These are phyloP conservation scores for Dipodomys ordii DNA, from an alignment of 2,113 vertebrate species.

Conservation along the genomic window DNA sequence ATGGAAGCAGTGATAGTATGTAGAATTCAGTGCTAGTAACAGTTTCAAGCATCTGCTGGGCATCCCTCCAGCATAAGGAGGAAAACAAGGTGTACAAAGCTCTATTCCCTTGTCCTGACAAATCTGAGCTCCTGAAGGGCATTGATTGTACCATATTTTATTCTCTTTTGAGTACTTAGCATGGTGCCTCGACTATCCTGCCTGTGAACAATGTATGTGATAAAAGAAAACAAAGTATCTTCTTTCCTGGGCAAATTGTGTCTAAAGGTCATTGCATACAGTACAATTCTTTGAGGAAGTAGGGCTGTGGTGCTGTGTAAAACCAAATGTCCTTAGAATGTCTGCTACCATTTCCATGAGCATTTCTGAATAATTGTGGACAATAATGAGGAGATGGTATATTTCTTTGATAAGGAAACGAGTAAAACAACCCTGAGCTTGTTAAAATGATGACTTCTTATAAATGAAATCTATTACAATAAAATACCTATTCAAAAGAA, in stretches of 20 bases:
- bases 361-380: neutral
- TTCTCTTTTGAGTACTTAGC: neutral
- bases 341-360: neutral
- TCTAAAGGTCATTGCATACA: neutral
- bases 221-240: neutral
- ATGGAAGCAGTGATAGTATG: neutral
- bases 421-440: neutral
- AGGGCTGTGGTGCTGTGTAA: neutral
- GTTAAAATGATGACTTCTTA: conserved; percentile 46
- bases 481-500: conserved; percentile 57
- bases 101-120: neutral
- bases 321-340: neutral
- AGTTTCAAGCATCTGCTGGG: neutral
- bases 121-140: neutral
- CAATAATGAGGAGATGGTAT: conserved; percentile 26
- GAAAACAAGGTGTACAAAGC: accelerated
- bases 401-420: conserved; percentile 56
- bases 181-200: neutral
- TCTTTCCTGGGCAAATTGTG: neutral
- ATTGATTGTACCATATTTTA: neutral
- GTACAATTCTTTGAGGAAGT: neutral
- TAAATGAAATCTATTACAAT: conserved; percentile 65
- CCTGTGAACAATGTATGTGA: neutral
- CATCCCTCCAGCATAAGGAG: no score
- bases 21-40: no score